Conservation (phyloP, 2,888 invertebrate species). For the Psococerastis gibbosa region DNA sequence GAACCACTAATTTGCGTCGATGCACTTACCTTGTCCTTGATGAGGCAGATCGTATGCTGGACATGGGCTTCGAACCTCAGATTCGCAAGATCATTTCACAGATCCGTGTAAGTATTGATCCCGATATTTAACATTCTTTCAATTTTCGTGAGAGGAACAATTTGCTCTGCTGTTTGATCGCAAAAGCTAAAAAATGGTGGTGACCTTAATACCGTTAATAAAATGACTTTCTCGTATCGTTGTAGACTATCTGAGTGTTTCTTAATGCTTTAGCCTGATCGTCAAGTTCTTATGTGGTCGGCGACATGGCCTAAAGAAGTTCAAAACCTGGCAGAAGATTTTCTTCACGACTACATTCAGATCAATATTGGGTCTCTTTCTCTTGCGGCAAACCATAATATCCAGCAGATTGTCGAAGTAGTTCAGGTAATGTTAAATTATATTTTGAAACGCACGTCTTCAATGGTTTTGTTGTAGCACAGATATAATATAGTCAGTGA, state of each 20-base stretch:
- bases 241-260: too few species aligned
- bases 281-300: slow-evolving; percentile 95
- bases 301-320: slow-evolving; percentile 99
- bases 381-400: slow-evolving; percentile 93
- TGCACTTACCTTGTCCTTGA: slow-evolving; percentile 88
- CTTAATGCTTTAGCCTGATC: slow-evolving; percentile 41
- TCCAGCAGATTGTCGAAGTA: slow-evolving; percentile 84
- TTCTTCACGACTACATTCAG: slow-evolving; percentile 82
- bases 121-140: too few species aligned
- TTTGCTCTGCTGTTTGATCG: too few species aligned
- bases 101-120: slow-evolving; percentile 41
- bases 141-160: too few species aligned
- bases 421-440: too few species aligned
- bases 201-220: too few species aligned
- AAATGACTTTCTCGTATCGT: too few species aligned
- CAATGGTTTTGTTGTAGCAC: too few species aligned
- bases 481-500: too few species aligned
- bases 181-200: too few species aligned
- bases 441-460: too few species aligned
- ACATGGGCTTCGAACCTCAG: slow-evolving; percentile 97
- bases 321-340: slow-evolving; percentile 86
- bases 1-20: slow-evolving; percentile 62
- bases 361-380: slow-evolving; percentile 90
- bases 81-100: slow-evolving; percentile 89
- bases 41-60: slow-evolving; percentile 92